Evolutionary conservation across 2,888 invertebrate species (phyloP).

Genomic region (Phania funesta): DNA sequence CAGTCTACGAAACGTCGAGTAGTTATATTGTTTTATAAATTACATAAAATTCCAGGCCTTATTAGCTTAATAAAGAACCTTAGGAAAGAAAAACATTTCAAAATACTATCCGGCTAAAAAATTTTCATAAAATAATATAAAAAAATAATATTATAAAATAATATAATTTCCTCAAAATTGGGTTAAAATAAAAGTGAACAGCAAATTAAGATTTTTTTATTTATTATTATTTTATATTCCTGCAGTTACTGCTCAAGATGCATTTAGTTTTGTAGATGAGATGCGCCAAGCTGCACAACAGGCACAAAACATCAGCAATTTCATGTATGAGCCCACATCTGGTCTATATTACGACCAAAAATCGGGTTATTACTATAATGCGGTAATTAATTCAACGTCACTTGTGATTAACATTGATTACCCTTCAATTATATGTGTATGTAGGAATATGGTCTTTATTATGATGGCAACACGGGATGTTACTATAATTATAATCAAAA

Average conservation of each 20-base stretch:
- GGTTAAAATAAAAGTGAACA: too few species aligned
- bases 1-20: too few species aligned
- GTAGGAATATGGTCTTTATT: slow-evolving; percentile 92
- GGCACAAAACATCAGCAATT: slow-evolving; percentile 87
- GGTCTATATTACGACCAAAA: slow-evolving; percentile 94
- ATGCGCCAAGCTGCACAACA: slow-evolving; percentile 88
- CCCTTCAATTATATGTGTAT: neutral
- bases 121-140: too few species aligned
- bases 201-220: too few species aligned
- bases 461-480: slow-evolving; percentile 91
- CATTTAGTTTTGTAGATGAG: slow-evolving; percentile 84
- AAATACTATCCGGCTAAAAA: too few species aligned
- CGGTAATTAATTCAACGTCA: slow-evolving; percentile 83
- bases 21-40: too few species aligned
- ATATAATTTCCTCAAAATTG: too few species aligned
- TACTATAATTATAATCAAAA: slow-evolving; percentile 91
- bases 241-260: slow-evolving; percentile 65
- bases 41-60: too few species aligned
- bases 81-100: too few species aligned
- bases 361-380: slow-evolving; percentile 94
- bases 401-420: neutral
- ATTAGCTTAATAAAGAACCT: too few species aligned
- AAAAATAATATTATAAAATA: too few species aligned
- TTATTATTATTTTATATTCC: slow-evolving; percentile 1
- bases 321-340: slow-evolving; percentile 92